Evolutionary conservation across 2,888 invertebrate genomes (phyloP).

Genomic region (Cryptocephalus moraei): DNA sequence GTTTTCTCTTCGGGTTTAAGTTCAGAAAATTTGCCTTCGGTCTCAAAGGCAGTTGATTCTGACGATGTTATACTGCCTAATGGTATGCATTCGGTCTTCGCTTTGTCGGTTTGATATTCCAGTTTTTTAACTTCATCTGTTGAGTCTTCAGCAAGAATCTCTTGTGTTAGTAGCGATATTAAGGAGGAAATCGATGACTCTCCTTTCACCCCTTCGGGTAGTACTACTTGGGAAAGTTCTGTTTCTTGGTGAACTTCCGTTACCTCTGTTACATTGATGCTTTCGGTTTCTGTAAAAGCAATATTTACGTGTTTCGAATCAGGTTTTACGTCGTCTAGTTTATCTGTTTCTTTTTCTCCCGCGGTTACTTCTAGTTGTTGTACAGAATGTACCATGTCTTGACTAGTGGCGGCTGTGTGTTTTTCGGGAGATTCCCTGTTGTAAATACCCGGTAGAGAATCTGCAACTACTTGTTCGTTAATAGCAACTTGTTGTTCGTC

Average conservation of each 20-base stretch:
- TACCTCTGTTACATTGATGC: conserved; percentile 50
- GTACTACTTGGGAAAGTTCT: conserved; percentile 34
- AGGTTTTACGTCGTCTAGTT: conserved; percentile 37
- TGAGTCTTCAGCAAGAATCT: conserved; percentile 42
- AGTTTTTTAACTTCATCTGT: conserved; percentile 25
- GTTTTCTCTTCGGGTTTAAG: conserved; percentile 38
- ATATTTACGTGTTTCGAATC: conserved; percentile 44
- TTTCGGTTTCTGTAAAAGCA: conserved; percentile 46
- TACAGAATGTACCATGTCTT: conserved; percentile 38
- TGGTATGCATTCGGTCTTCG: conserved; percentile 28
- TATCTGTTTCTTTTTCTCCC: conserved; percentile 45
- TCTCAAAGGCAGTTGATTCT: conserved; percentile 48
- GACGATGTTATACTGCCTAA: conserved; percentile 48
- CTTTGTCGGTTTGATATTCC: conserved; percentile 16
- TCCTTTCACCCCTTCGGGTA: conserved; percentile 41
- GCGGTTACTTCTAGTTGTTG: conserved; percentile 38
- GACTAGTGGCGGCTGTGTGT: conserved; percentile 36
- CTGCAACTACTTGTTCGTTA: conserved; percentile 39
- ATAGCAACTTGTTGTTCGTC: conserved; percentile 42
- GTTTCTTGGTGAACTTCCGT: conserved; percentile 43
- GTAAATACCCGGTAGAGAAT: conserved; percentile 39
- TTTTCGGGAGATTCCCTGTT: conserved; percentile 35
- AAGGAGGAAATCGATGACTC: conserved; percentile 43
- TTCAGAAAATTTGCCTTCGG: conserved; percentile 42
- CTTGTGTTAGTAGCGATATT: conserved; percentile 48